Base-by-base conservation (phyloP, 2,113 vertebrate species). In the Pithys albifrons region DNA sequence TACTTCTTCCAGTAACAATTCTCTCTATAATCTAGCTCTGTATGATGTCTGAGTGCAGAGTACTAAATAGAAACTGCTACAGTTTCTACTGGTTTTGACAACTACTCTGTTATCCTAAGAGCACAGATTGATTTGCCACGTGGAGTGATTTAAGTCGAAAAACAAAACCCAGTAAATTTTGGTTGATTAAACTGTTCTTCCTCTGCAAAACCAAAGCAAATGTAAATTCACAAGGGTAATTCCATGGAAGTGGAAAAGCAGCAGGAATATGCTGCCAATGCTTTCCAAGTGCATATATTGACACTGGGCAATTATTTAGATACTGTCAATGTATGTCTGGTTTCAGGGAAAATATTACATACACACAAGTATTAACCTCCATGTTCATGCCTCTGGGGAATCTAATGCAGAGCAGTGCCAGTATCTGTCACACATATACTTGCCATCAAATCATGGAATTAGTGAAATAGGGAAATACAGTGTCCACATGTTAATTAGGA, bases 81-180 rank as follows among this genome's bases (percentile, higher is more conserved):
- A 94, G 37, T 33, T 88, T 90, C 43, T 59, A 33, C 23, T 45
- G 33, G 6, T 89, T 94, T 58, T 66, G 39, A 80, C 48, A 85
- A 49, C 55, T 72, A 72, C 33, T 83, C 25, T 51, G 17, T 48
- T 85, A 54, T 18, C 48, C 49, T 87, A 91, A 73, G 49, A 82
- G 54, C 43, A 89, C 66, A 91, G 74, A 83, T 41, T 91, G 64
- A 89, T 73, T 94, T 87, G 51, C 71, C 78, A 83, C 70, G 81
- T 89, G 71, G 74, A 83, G 22, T 35, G 41, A 90, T 90, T 76
- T 57, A 72, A 74, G 33, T 12, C 14, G 62, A 83, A 82, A 95
- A 88, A 33, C 61, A 85, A 95, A 91, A 25, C 7, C 18, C 43
- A 85, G 25, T 7, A 89, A 72, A 71, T 88, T 85, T 79, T 62